Evolutionary conservation across 2,888 invertebrate species (phyloP), one percentile per base, ranked within the genome.

Genomic region (Pomacea canaliculata): DNA sequence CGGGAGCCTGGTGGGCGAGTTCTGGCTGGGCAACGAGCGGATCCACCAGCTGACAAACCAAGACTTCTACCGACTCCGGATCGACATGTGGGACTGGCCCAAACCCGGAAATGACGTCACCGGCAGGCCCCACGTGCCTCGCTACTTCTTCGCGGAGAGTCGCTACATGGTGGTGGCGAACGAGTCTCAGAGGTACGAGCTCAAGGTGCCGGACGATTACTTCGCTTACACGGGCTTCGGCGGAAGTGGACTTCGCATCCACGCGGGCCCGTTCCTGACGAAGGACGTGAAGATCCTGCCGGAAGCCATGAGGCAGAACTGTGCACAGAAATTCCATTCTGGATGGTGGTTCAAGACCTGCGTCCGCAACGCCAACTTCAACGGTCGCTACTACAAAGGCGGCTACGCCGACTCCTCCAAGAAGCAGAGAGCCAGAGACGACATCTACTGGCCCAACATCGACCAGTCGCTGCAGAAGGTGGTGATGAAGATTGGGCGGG

Each of bases 11-110:
- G 78, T 84, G 13, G 94, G 94, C 3, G 96, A 96, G 88, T 95
- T 94, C 88, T 97, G 96, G 96, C 92, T 96, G 51, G 97, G 97
- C 1, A 95, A 97, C 84, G 94, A 95, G 80, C 93, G 94, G 23
- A 93, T 97, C 84, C 95, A 96, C 89, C 93, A 93, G 68, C 91
- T 97, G 37, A 96, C 96, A 0, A 71, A 69, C 8, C 83, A 82
- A 66, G 73, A 70, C 13, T 76, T 65, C 62, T 84, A 84, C 79
- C 78, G 72, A 27, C 71, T 82, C 62, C 70, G 73, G 37, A 80
- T 82, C 37, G 80, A 82, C 74, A 81, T 82, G 81, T 82, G 82
- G 82, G 80, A 80, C 62, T 82, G 82, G 82, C 70, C 68, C 9
- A 48, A 48, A 3, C 51, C 51, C 51, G 51, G 51, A 56, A 4